Evolutionary conservation across 2,113 vertebrate genomes (phyloP).

Genomic region (Leptosomus discolor): DNA sequence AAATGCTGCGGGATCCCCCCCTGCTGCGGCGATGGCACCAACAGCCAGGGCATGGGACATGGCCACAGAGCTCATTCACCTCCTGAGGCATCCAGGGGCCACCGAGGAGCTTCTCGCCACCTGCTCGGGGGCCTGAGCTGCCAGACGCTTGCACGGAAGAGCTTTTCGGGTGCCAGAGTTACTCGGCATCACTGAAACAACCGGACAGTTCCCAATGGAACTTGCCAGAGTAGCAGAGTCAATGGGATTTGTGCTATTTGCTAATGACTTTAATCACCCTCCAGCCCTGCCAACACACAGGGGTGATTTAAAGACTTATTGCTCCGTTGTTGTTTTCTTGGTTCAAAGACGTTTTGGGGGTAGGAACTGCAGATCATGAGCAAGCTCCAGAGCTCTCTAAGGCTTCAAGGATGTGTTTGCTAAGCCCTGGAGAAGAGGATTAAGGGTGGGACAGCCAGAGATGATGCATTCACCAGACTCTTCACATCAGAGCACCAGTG

Average conservation of each 20-base stretch:
- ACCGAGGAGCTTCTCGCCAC: background rate
- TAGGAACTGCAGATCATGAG: background rate
- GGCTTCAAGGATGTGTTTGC: background rate
- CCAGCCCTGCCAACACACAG: background rate
- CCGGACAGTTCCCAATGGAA: background rate
- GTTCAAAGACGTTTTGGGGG: background rate
- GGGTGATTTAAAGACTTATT: background rate
- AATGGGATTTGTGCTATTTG: background rate
- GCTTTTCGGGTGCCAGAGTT: background rate
- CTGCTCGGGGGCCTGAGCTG: background rate
- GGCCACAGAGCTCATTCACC: no score
- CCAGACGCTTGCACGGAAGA: background rate
- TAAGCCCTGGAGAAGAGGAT: background rate
- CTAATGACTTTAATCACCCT: background rate
- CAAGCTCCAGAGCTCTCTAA: background rate
- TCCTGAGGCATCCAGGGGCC: background rate
- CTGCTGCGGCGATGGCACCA: background rate
- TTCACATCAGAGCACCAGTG: background rate
- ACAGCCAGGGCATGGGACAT: background rate
- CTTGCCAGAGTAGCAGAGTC: background rate
- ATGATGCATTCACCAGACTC: background rate
- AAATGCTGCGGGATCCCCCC: fast-evolving
- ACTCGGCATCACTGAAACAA: background rate
- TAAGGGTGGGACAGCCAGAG: background rate
- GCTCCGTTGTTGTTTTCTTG: background rate